Conservation (phyloP, 2,888 invertebrate species). For the Podotricha telesiphe region DNA sequence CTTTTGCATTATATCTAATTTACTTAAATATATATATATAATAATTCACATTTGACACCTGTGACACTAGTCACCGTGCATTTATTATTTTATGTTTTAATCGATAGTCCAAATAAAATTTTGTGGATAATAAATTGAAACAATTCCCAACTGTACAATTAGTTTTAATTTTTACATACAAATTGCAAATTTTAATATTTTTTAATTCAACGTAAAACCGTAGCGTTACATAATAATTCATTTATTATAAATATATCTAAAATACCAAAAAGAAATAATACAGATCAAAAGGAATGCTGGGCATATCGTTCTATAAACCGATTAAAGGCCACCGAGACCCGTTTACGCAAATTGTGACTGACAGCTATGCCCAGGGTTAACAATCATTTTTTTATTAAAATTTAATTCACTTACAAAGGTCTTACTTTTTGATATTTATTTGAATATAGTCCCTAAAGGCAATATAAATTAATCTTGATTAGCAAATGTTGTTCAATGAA, state of each 20-base stretch:
- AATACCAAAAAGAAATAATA: slow-evolving; percentile 28
- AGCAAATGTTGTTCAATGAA: neutral
- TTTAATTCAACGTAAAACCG: neutral
- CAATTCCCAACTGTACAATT: no score
- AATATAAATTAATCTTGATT: slow-evolving; percentile 2
- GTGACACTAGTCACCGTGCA: no score
- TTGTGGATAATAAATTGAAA: no score
- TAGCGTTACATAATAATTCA: slow-evolving; percentile 7
- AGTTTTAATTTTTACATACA: no score
- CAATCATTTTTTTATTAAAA: slow-evolving; percentile 43
- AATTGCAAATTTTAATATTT: neutral
- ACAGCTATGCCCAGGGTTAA: slow-evolving; percentile 57
- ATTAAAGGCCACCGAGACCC: slow-evolving; percentile 66
- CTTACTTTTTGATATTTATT: slow-evolving; percentile 22
- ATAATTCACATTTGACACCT: no score
- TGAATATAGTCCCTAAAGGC: neutral
- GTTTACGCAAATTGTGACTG: slow-evolving; percentile 70
- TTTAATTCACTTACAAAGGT: slow-evolving; percentile 40
- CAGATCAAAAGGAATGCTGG: slow-evolving; percentile 40
- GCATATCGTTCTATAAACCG: slow-evolving; percentile 59
- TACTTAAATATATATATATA: no score
- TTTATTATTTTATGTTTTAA: no score
- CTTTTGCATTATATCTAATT: no score
- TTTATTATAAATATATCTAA: slow-evolving; percentile 14
- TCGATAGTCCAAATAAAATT: no score